Conservation (phyloP, 2,797 vertebrate genomes). For the Eurystomus glaucurus region DNA sequence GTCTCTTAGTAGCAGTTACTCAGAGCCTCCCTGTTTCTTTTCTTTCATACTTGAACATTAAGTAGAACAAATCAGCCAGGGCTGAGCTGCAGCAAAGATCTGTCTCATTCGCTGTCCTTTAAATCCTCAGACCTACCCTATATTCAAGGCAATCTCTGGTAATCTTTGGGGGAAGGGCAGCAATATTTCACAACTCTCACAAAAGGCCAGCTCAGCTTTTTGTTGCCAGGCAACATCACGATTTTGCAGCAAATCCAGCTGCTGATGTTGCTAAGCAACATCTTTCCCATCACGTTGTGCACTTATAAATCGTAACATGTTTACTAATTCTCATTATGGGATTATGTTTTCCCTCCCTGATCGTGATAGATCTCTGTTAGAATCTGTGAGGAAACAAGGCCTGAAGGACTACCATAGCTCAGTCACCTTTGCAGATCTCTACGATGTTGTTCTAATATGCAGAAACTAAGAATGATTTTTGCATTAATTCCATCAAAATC, state of each 20-base stretch:
- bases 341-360: background rate
- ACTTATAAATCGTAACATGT: background rate
- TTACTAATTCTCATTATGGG: background rate
- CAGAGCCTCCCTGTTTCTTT: background rate
- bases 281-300: background rate
- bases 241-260: slow-evolving; percentile 27
- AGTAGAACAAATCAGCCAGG: background rate
- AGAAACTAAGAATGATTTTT: background rate
- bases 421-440: background rate
- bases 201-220: slow-evolving; percentile 26
- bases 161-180: background rate
- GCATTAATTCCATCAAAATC: background rate
- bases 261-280: slow-evolving; percentile 49
- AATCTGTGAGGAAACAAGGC: background rate
- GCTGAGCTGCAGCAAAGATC: background rate
- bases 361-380: background rate
- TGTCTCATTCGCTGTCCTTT: background rate
- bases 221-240: slow-evolving; percentile 17
- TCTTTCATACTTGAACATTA: background rate
- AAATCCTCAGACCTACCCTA: background rate
- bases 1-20: background rate
- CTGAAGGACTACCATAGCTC: background rate
- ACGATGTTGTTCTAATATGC: background rate
- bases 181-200: background rate
- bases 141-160: background rate